Percentiles rank a stretch among this genome's conserved stretches.
phyloP scores from a whole-genome alignment of 2,113 vertebrate species.

The Oxyura jamaicensis region DNA sequence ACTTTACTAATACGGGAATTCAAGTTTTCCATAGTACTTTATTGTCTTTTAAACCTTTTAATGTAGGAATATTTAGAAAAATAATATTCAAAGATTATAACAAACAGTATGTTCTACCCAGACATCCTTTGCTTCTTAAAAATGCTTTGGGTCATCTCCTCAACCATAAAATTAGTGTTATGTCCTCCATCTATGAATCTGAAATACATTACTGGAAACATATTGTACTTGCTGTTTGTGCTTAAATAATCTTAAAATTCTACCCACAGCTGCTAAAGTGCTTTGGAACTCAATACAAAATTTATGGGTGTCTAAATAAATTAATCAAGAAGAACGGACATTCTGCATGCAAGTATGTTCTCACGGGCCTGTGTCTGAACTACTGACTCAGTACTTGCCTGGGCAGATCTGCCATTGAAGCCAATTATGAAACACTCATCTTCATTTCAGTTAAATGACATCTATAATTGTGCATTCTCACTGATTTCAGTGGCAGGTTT shows the following conservation, averaged over 20 bases:
- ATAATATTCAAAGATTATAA: not conserved
- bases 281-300: not conserved
- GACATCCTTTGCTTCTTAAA: not conserved
- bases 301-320: conserved; percentile 4
- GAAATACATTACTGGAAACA: conserved; percentile 28
- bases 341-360: not conserved
- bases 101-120: not conserved
- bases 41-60: not conserved
- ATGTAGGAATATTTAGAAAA: conserved; percentile 12
- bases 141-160: conserved; percentile 12
- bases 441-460: conserved; percentile 7
- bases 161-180: conserved; percentile 17
- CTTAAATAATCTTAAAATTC: conserved; percentile 18
- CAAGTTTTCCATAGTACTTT: not conserved
- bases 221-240: conserved; percentile 1
- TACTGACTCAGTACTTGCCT: not conserved
- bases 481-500: not conserved
- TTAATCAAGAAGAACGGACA: not conserved
- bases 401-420: not conserved
- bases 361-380: not conserved
- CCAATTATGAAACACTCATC: not conserved
- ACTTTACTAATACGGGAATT: not conserved
- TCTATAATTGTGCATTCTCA: not conserved
- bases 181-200: not conserved
- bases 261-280: not conserved